A percentile compares a stretch with the other conserved stretches of the same genome.
These are phyloP conservation scores for Aurelia sp. DNA, from an alignment of 30 jellyfish, hydroid and myxozoan species.

Conservation along the genomic window DNA sequence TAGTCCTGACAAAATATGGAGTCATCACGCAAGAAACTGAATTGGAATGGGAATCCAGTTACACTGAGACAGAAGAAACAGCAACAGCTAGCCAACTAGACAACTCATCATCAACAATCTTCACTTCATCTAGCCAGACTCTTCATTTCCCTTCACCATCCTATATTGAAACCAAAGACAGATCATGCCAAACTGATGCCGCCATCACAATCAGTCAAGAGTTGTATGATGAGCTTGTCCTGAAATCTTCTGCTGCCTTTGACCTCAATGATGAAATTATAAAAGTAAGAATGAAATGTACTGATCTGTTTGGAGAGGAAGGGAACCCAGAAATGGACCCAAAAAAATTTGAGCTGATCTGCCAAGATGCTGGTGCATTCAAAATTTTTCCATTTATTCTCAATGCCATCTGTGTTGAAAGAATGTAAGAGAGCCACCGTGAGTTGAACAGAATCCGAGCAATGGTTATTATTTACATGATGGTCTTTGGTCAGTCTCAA, in stretches of 20 bases:
- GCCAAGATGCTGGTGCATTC: constrained; percentile 34
- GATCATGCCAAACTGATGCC: constrained; percentile 12
- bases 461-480: constrained; percentile 2
- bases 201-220: constrained; percentile 9
- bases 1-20: neutral
- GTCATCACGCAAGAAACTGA: constrained; percentile 6
- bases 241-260: constrained; percentile 25
- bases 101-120: neutral
- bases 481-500: constrained; percentile 23
- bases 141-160: constrained; percentile 1
- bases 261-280: constrained; percentile 9
- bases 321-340: constrained; percentile 62
- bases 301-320: constrained; percentile 41
- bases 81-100: neutral
- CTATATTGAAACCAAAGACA: constrained; percentile 1
- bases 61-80: constrained; percentile 1
- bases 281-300: constrained; percentile 29
- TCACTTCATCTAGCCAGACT: constrained; percentile 32
- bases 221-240: constrained; percentile 23
- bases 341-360: constrained; percentile 19
- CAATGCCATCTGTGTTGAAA: constrained; percentile 23
- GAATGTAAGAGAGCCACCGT: constrained; percentile 24
- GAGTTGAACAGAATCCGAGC: constrained; percentile 2
- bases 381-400: constrained; percentile 18
- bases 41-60: constrained; percentile 48